Evolutionary conservation across 2,113 vertebrate species (phyloP), one percentile per base, ranked within the genome.

Genomic region (Scortum barcoo): DNA sequence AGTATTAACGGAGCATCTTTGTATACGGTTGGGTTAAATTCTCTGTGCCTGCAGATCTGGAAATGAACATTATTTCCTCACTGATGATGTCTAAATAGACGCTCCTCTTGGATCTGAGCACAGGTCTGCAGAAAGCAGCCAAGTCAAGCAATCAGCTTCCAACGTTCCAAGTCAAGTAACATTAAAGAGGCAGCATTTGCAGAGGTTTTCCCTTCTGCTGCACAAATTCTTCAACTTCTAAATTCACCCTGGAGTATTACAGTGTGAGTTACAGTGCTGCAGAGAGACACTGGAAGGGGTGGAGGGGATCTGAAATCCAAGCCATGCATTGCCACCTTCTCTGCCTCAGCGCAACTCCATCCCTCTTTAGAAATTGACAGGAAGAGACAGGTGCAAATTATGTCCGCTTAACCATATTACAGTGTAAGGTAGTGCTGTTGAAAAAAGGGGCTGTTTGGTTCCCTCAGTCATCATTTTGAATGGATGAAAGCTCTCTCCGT

Each of bases 371-470:
- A 68, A 76, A 78, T 16, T 71, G 80, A 77, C 77, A 82, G 62
- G 36, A 81, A 67, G 70, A 72, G 84, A 83, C 86, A 69, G 85
- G 88, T 89, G 83, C 81, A 84, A 74, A 91, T 91, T 78, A 86
- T 87, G 61, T 40, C 76, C 58, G 80, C 80, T 90, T 92, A 88
- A 86, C 83, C 79, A 73, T 79, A 91, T 89, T 85, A 90, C 61
- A 75, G 78, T 60, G 72, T 72, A 57, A 42, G 76, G 50, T 44
- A n/a, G 42, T 0, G 3, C 58, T 44, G 51, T 69, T 26, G 78
- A 36, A 69, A 71, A 75, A 70, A 56, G 62, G 56, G 28, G 48
- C 30, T 54, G 30, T 86, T 58, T 63, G 78, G 63, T 42, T 57
- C 44, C 48, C 14, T 81, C 72, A 74, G 33, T 79, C 60, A 56